phyloP scores from a whole-genome alignment of 2,113 vertebrate species.

The Myotis davidii region DNA sequence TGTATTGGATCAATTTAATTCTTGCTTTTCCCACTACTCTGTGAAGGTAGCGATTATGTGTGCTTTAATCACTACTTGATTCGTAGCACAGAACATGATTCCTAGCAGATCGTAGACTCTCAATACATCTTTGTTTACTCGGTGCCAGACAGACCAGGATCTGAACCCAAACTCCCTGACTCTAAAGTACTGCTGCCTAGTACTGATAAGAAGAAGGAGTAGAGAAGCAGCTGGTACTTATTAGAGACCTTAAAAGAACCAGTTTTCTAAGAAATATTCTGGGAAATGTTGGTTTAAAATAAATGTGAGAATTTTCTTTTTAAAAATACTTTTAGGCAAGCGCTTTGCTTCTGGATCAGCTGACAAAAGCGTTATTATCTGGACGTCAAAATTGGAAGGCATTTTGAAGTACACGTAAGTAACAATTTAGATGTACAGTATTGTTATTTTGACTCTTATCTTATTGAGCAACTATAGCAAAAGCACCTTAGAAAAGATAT shows the following conservation, averaged over 20 bases:
- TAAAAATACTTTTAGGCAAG: constrained; percentile 89
- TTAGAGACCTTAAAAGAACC: constrained; percentile 43
- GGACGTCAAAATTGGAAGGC: constrained; percentile 98
- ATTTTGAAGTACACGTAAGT: constrained; percentile 99
- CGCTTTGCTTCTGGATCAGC: constrained; percentile 98
- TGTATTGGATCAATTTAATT: background rate
- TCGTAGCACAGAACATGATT: background rate
- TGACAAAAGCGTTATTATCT: constrained; percentile 99
- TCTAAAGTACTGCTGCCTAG: background rate
- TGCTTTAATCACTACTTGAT: background rate
- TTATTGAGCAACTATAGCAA: background rate
- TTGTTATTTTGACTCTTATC: background rate
- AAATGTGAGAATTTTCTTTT: constrained; percentile 67
- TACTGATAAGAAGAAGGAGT: background rate
- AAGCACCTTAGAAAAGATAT: background rate
- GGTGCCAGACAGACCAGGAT: background rate
- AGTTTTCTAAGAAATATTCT: constrained; percentile 56
- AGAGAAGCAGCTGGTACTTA: background rate
- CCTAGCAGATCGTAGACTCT: too few species aligned
- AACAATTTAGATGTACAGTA: background rate
- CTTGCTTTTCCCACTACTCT: background rate
- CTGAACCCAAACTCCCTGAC: background rate
- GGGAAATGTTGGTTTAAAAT: constrained; percentile 57
- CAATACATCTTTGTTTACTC: background rate
- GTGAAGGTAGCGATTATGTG: background rate